Base-by-base conservation (phyloP, 2,888 invertebrate genomes). In the Parapristionchus giblindavisi region DNA sequence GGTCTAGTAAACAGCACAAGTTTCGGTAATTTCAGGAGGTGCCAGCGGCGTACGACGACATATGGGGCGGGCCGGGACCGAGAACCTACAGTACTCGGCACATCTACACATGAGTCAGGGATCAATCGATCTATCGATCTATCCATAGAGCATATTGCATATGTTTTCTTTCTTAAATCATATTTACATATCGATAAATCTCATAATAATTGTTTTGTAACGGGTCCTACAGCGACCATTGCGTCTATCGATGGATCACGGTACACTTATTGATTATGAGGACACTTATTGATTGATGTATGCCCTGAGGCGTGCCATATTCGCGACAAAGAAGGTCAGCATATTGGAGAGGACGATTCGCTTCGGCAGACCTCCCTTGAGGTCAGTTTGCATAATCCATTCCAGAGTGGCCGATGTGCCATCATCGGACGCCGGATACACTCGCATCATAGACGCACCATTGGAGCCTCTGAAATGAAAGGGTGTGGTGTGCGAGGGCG, bases 371-470 rank as follows among this genome's bases (percentile, higher is more conserved):
- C 73, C 73, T 5, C 73, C 73, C 60, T 73, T 73, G 43, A 73
- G 73, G 24, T 73, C 60, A 24, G 60, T 61, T 51, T 73, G 73
- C 73, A 73, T 73, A n/a, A 73, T 51, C 73, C 73, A 73, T 29
- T 73, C 73, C 14, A 73, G 73, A 1, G 56, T 71, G 3, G 70
- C 21, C 21, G 40, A 27, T 1, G 56, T 36, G 27, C 38, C 56
- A 27, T 54, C 38, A 1, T 48, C 56, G 17, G 40, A 17, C 5
- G 70, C 36, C 29, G 70, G 27, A 21, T 56, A 71, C 27, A 71
- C 70, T 2, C 56, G 54, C 70, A 71, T 71, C 21, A 71, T 14
- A 3, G 70, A 71, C 1, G 70, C 38, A 17, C 70, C 70, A 40
- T 71, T 71, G 5, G 24, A 38, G 27, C 70, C 70, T 21, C 70